phyloP scores from a whole-genome alignment of 2,888 invertebrate genomes.

The Dolichomitus sp. region DNA sequence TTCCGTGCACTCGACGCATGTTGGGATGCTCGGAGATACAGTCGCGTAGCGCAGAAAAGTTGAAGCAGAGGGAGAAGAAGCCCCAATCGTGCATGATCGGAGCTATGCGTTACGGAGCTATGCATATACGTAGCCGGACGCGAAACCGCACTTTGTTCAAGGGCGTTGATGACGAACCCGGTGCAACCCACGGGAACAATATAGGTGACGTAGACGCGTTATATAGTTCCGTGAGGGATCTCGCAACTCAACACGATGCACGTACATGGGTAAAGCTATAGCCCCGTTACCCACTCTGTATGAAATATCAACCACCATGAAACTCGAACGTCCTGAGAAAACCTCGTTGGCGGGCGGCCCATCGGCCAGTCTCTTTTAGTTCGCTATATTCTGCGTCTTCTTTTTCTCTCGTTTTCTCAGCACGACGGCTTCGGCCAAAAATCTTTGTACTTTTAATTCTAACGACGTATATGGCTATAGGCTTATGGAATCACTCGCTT shows the following conservation, averaged over 20 bases:
- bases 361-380: slow-evolving; percentile 33
- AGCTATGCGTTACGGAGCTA: slow-evolving; percentile 59
- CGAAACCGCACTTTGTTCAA: slow-evolving; percentile 84
- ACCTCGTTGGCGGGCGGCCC: slow-evolving; percentile 68
- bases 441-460: background rate
- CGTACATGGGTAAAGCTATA: slow-evolving; percentile 56
- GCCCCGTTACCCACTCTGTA: slow-evolving; percentile 82
- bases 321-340: slow-evolving; percentile 86
- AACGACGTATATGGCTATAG: background rate
- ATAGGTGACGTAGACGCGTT: slow-evolving; percentile 75
- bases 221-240: slow-evolving; percentile 72
- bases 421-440: background rate
- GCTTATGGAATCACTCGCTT: too few relatives aligned
- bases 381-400: slow-evolving; percentile 9
- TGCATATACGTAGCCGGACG: slow-evolving; percentile 78
- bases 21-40: slow-evolving; percentile 39
- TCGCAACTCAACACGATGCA: slow-evolving; percentile 48
- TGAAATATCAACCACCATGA: slow-evolving; percentile 86
- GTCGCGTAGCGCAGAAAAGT: background rate
- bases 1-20: background rate
- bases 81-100: slow-evolving; percentile 66
- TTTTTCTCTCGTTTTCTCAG: background rate
- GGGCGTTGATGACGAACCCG: slow-evolving; percentile 70
- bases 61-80: slow-evolving; percentile 63
- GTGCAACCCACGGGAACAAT: slow-evolving; percentile 76